These are phyloP conservation scores for Mus pahari DNA, from an alignment of 2,113 vertebrate species.

Conservation along the genomic window DNA sequence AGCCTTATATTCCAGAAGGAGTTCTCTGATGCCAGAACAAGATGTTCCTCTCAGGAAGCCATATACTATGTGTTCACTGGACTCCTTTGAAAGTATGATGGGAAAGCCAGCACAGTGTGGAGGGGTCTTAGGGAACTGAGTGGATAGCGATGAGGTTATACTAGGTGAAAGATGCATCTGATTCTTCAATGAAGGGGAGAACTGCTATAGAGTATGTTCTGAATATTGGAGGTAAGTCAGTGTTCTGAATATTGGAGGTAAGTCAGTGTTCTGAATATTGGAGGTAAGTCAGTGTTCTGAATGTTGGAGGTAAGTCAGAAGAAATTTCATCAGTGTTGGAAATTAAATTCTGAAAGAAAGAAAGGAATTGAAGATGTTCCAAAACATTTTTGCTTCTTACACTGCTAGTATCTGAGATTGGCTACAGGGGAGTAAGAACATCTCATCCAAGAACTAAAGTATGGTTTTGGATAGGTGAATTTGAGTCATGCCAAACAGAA, in stretches of 20 bases:
- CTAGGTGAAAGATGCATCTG: neutral
- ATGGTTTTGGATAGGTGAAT: neutral
- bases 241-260: too few relatives aligned
- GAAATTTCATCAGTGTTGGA: neutral
- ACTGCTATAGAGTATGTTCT: neutral
- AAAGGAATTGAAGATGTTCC: neutral
- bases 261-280: neutral
- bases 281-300: neutral
- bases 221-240: too few relatives aligned
- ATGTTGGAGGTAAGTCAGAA: neutral
- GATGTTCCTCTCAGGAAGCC: too few relatives aligned
- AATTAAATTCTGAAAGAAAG: neutral
- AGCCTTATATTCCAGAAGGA: accelerated
- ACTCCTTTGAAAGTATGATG: neutral
- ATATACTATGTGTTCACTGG: neutral
- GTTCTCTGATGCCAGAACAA: neutral
- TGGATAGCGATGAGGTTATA: neutral
- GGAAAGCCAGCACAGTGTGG: neutral
- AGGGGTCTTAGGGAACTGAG: neutral
- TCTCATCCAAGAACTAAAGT: neutral
- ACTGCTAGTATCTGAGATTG: neutral
- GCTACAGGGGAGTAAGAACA: neutral
- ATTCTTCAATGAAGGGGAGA: neutral
- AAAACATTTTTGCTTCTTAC: neutral
- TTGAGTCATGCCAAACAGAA: neutral